These are phyloP conservation scores for Oryzias javanicus DNA, from an alignment of 2,113 vertebrate genomes.

Conservation along the genomic window DNA sequence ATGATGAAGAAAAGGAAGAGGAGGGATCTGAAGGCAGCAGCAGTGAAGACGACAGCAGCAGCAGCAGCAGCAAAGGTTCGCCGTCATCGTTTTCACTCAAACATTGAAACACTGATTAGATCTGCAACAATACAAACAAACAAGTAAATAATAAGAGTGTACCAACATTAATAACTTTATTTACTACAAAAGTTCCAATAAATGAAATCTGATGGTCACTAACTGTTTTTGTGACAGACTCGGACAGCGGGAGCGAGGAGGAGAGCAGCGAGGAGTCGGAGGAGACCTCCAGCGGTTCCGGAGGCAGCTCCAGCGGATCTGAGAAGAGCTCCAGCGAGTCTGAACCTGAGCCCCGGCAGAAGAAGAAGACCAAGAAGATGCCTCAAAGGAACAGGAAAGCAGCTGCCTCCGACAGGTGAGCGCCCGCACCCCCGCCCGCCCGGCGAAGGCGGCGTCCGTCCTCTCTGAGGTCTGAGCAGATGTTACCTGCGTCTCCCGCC, in stretches of 20 bases:
- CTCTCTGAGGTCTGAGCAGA: constrained; percentile 28
- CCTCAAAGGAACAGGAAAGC: constrained; percentile 59
- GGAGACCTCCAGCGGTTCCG: constrained; percentile 75
- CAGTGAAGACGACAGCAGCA: constrained; percentile 57
- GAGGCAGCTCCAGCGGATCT: constrained; percentile 74
- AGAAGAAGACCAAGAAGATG: constrained; percentile 51
- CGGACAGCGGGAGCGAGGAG: constrained; percentile 79
- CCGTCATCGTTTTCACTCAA: not conserved
- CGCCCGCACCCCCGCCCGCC: no score
- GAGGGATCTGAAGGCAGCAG: constrained; percentile 73
- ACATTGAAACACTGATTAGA: no score
- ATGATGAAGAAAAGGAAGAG: constrained; percentile 81
- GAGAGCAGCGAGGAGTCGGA: constrained; percentile 77
- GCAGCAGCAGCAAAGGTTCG: constrained; percentile 73
- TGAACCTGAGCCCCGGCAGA: constrained; percentile 64
- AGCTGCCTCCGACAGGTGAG: constrained; percentile 58
- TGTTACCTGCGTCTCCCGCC: constrained; percentile 31
- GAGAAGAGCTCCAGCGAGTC: constrained; percentile 75
- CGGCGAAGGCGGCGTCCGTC: constrained; percentile 15
- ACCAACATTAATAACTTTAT: no score
- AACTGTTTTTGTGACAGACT: constrained; percentile 52
- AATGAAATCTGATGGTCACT: not conserved
- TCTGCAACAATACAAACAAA: not conserved
- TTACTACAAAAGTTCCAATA: no score
- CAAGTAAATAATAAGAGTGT: no score